These are phyloP conservation scores for Phyllopteryx taeniolatus DNA, from an alignment of 2,113 vertebrate genomes.

Conservation along the genomic window DNA sequence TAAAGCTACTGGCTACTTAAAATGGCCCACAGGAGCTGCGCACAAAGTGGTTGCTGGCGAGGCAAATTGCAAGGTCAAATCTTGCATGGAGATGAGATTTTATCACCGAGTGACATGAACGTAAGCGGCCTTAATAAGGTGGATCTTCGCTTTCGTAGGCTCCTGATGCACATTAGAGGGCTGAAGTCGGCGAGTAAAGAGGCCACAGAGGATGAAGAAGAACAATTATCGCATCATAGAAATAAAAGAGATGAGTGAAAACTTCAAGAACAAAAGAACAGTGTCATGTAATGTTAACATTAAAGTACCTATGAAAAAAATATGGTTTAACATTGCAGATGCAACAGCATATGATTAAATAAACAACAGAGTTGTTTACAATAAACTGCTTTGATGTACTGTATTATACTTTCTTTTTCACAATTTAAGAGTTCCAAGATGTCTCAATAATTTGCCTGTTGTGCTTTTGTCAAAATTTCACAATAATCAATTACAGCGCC, in stretches of 20 bases:
- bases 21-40: constrained; percentile 30
- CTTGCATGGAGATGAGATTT: constrained; percentile 19
- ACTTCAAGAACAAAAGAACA: constrained; percentile 26
- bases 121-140: constrained; percentile 45
- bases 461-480: too few species aligned
- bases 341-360: neutral
- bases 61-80: constrained; percentile 31
- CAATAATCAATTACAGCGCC: too few species aligned
- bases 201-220: constrained; percentile 19
- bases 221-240: neutral
- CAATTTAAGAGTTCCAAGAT: too few species aligned
- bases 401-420: too few species aligned
- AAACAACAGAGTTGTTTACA: neutral
- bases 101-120: constrained; percentile 27
- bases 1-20: constrained; percentile 41
- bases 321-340: neutral
- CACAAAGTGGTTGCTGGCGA: constrained; percentile 20
- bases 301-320: constrained; percentile 13
- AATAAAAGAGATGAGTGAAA: constrained; percentile 20
- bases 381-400: neutral
- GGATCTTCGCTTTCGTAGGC: constrained; percentile 20
- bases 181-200: constrained; percentile 21
- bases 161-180: constrained; percentile 42
- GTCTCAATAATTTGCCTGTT: too few species aligned
- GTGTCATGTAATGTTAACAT: constrained; percentile 16